Base-by-base conservation (phyloP, 2,888 invertebrate species). In the Stomorhina lunata region DNA sequence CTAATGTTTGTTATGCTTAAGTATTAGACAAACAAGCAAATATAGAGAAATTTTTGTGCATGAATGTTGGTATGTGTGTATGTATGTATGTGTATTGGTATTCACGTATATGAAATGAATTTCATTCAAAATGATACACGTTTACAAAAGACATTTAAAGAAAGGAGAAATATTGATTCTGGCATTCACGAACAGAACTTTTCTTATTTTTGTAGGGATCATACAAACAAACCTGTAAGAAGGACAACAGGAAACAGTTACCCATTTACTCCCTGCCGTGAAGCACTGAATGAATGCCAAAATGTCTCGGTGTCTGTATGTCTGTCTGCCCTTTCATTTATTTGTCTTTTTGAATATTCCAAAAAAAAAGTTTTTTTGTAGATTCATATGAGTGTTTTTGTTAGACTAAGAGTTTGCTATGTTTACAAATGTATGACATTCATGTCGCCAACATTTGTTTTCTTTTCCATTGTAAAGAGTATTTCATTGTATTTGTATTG, bases 401-500 rank as follows among this genome's bases (percentile, higher is more conserved):
- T 61, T 9, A 27, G n/a, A n/a, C n/a, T n/a, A n/a, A n/a, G n/a
- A n/a, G 20, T 34, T 22, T 25, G 25, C 25, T 40, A 12, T 20
- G 27, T 61, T 73, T 53, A 29, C 34, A 40, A 59, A 61, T 37
- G 32, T 53, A 61, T 73, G 66, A 32, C 37, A 63, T 48, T 25
- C 50, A 57, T 81, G 73, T 79, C 69, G 69, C 79, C 79, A 76
- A 61, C 69, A 50, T 50, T 75, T 69, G 25, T 65, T 45, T 61
- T 53, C 9, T 69, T 50, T 34, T 32, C 17, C 59, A 43, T 65
- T 65, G 22, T 72, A 59, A 43, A 29, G 15, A 43, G 53, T 32
- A 53, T 50, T 53, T 34, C 15, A 61, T 69, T 75, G 63, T 73
- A 55, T 59, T 61, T 69, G 37, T 61, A 25, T 73, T 55, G 57